Conservation (phyloP, 1,140 invertebrate species). For the Drosophila melanica region DNA sequence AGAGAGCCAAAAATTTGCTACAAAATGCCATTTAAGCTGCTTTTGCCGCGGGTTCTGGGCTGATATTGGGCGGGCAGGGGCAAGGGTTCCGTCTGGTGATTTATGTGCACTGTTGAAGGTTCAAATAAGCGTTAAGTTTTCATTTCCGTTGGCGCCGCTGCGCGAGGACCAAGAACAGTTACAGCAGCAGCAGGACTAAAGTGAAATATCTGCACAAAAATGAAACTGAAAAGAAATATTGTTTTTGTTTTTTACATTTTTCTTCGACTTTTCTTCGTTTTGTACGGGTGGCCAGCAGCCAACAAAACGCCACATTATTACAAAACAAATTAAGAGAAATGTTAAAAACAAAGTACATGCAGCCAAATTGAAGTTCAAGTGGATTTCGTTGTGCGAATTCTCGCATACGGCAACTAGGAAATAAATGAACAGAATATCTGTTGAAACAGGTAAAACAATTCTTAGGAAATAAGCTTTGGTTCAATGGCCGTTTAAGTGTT, state of each 20-base stretch:
- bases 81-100: slow-evolving; percentile 66
- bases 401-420: slow-evolving; percentile 33
- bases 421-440: slow-evolving; percentile 35
- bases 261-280: slow-evolving; percentile 7
- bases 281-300: slow-evolving; percentile 3
- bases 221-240: slow-evolving; percentile 77
- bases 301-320: slow-evolving; percentile 59
- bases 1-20: slow-evolving; percentile 32
- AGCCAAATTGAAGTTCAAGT: slow-evolving; percentile 35
- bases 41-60: slow-evolving; percentile 47
- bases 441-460: slow-evolving; percentile 32
- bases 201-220: slow-evolving; percentile 66
- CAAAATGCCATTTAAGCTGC: slow-evolving; percentile 67
- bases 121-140: slow-evolving; percentile 83
- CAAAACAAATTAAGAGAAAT: slow-evolving; percentile 82
- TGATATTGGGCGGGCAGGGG: not conserved
- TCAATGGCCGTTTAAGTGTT: slow-evolving; percentile 4
- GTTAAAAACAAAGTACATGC: slow-evolving; percentile 70
- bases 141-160: slow-evolving; percentile 76
- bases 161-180: slow-evolving; percentile 26
- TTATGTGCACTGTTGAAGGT: slow-evolving; percentile 82
- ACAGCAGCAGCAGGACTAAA: slow-evolving; percentile 36
- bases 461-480: slow-evolving; percentile 9
- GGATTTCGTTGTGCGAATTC: slow-evolving; percentile 42
- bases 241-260: slow-evolving; percentile 54